These are phyloP conservation scores for Tetranychus urticae DNA, from an alignment of 1,140 invertebrate species.

Conservation along the genomic window DNA sequence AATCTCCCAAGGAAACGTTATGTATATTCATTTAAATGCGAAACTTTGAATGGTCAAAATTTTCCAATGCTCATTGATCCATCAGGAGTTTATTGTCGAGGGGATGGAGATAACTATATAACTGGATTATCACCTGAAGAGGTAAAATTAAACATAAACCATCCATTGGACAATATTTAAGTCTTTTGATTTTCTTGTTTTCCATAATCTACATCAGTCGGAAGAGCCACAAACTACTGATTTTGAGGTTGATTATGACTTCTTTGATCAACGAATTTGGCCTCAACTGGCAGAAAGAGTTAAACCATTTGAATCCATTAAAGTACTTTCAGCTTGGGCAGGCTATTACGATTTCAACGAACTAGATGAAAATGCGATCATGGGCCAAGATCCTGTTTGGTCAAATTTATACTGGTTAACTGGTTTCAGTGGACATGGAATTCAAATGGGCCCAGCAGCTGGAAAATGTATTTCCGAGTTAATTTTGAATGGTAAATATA, in stretches of 20 bases:
- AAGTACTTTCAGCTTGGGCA: conserved; percentile 57
- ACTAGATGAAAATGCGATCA: conserved; percentile 73
- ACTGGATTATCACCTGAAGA: not conserved
- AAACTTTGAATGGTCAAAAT: conserved; percentile 52
- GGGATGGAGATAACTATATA: conserved; percentile 32
- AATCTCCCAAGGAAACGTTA: not conserved
- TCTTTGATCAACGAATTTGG: conserved; percentile 49
- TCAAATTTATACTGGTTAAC: conserved; percentile 59
- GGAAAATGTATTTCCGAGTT: conserved; percentile 63
- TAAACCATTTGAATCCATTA: conserved; percentile 47
- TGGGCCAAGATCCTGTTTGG: conserved; percentile 68
- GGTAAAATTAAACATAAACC: not conserved
- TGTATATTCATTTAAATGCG: conserved; percentile 1
- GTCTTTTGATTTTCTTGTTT: conserved; percentile 17
- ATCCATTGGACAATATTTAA: conserved; percentile 35
- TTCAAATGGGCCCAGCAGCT: conserved; percentile 62
- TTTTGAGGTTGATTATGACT: conserved; percentile 50
- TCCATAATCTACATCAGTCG: conserved; percentile 25
- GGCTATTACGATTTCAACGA: conserved; percentile 78
- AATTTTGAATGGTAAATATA: conserved; percentile 38
- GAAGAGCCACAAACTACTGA: conserved; percentile 41
- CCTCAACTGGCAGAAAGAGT: conserved; percentile 49
- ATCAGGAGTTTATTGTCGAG: conserved; percentile 25
- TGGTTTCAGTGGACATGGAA: conserved; percentile 80
- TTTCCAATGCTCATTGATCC: conserved; percentile 64